Base-by-base conservation (phyloP, 2,888 invertebrate species). In the Hirtodrosophila cameraria region DNA sequence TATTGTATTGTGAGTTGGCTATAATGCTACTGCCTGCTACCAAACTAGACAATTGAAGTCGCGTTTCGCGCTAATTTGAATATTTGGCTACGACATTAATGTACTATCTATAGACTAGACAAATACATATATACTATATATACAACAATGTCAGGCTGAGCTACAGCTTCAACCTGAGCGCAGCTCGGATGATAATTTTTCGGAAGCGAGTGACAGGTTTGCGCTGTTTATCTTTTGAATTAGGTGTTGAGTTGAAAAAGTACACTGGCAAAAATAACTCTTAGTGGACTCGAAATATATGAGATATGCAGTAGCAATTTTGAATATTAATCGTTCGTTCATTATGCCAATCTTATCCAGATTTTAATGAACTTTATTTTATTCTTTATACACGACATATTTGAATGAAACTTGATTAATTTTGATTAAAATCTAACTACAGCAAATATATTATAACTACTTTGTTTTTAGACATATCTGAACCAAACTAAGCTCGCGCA, bases 161-260 rank as follows among this genome's bases (percentile, higher is more conserved):
- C n/a, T n/a, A n/a, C n/a, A n/a, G n/a, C n/a, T n/a, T n/a, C n/a
- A n/a, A n/a, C n/a, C n/a, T n/a, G n/a, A n/a, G n/a, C 49, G 48
- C 58, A 49, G 46, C 59, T 77, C 46, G 50, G 54, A 61, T 82
- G 86, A 79, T 79, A 81, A 81, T 81, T 81, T 81, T 71, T 81
- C 80, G 87, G 86, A 88, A 80, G 75, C 83, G 58, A 66, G 69
- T 86, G 86, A 85, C 87, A 85, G 86, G 75, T 76, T 85, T 67
- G 73, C 64, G 73, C 81, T 72, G 85, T 84, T 84, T 86, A 86
- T 86, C 82, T 85, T 82, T 76, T 71, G 85, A 85, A 82, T 81
- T 76, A 76, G 74, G 57, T 55, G 53, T 66, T 60, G 62, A 57
- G 62, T 49, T 58, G 28, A 35, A 39, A 5, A 15, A 16, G n/a